Conservation (phyloP, 1,140 invertebrate genomes). For the Papilio polytes region DNA sequence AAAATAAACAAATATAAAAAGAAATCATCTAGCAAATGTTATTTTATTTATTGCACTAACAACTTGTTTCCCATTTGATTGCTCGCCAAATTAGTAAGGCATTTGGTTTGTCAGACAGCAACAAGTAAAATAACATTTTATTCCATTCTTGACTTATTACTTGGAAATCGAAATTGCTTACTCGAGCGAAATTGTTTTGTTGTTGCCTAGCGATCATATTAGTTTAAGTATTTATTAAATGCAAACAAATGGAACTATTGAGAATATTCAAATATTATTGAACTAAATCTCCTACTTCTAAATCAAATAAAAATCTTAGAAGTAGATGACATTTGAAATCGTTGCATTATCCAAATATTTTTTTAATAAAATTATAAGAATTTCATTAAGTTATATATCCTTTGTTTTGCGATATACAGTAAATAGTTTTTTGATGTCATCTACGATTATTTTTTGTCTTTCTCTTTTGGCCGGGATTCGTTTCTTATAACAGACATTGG, state of each 20-base stretch:
- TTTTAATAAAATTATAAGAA: background rate
- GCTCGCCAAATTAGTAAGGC: background rate
- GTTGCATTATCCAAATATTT: background rate
- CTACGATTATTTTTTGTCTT: background rate
- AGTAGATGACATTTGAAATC: no score
- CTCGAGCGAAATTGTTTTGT: background rate
- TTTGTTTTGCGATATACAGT: background rate
- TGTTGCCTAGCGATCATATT: background rate
- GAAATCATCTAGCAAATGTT: background rate
- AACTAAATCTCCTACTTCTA: no score
- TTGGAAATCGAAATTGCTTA: background rate
- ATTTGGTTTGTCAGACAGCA: background rate
- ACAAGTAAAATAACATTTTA: background rate
- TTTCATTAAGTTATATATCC: background rate
- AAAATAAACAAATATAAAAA: background rate
- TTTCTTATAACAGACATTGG: background rate
- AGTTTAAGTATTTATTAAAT: background rate
- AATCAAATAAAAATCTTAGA: no score
- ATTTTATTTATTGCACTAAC: background rate
- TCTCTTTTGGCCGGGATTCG: background rate
- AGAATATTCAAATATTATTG: no score
- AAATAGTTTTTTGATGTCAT: conserved; percentile 1
- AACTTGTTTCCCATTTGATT: background rate
- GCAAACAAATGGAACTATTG: background rate
- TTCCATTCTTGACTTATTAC: background rate